Evolutionary conservation across 2,113 vertebrate species (phyloP), one percentile per base, ranked within the genome.

Genomic region (Myodes glareolus): DNA sequence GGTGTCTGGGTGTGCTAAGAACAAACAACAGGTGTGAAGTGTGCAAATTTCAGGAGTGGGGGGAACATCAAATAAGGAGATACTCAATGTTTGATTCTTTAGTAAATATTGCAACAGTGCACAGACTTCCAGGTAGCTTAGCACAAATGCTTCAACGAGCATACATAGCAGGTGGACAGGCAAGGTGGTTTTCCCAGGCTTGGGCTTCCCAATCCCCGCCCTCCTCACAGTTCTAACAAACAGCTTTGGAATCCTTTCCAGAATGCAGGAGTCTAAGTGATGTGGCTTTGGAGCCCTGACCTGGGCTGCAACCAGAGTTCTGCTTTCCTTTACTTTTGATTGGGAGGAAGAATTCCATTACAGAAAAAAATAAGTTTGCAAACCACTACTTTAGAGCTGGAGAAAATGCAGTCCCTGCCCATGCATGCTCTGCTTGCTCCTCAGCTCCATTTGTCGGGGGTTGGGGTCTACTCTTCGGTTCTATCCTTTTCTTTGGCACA

Each of bases 11-110:
- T 89, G 27, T n/a, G 39, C 33, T 77, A 61, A 95, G 63, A 92
- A 80, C 23, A 87, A 90, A 89, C 65, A 78, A 47, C 36, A 96
- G 7, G 86, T 73, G 36, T 33, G 23, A 94, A 52, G 47, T 58
- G n/a, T 31, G 91, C 55, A 76, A 77, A 92, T 75, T 68, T 94
- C 63, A 80, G 39, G 23, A 61, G n/a, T n/a, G 88, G 76, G 61
- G 70, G 65, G 65, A 72, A 47, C 55, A 25, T 63, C n/a, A 85
- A 50, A 52, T 45, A 76, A 36, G 39, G 80, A 90, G n/a, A 12
- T 50, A 3, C 17, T 31, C 25, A 27, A 17, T 42, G 36, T 89
- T 75, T 50, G 72, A 5, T 42, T 80, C 21, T 95, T 84, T 33
- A 42, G 75, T 65, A 81, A 39, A 25, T 42, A 21, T 68, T 80